Evolutionary conservation across 2,113 vertebrate species (phyloP).

Genomic region (Nannospalax galili): DNA sequence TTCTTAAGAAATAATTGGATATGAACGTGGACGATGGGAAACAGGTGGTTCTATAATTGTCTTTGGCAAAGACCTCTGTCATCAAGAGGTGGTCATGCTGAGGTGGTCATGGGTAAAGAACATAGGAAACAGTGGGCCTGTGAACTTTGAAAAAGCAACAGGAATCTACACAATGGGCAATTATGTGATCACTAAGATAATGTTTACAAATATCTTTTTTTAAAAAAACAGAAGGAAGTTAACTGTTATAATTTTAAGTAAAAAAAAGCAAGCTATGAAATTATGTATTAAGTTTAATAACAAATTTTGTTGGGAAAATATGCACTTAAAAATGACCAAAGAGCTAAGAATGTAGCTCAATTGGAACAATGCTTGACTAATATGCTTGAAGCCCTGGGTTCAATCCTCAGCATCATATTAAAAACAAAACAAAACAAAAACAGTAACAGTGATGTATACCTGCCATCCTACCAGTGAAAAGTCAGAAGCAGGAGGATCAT

Average conservation of each 20-base stretch:
- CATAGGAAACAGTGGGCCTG: slow-evolving; percentile 39
- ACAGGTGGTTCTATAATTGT: slow-evolving; percentile 15
- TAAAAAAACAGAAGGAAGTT: slow-evolving; percentile 61
- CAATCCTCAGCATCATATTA: not conserved
- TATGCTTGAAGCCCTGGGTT: not conserved
- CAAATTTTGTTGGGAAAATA: not conserved
- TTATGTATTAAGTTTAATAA: slow-evolving; percentile 37
- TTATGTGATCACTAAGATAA: slow-evolving; percentile 49
- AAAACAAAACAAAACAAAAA: not conserved
- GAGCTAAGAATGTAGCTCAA: not conserved
- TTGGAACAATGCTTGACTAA: not conserved
- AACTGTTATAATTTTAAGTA: slow-evolving; percentile 56
- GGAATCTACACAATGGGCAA: slow-evolving; percentile 50
- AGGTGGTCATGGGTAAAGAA: slow-evolving; percentile 24
- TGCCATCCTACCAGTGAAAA: not conserved
- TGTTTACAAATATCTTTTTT: slow-evolving; percentile 41
- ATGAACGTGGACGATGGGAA: slow-evolving; percentile 15
- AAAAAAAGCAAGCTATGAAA: slow-evolving; percentile 52
- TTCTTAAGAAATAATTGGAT: slow-evolving; percentile 32
- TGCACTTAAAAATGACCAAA: not conserved
- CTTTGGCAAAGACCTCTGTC: slow-evolving; percentile 34
- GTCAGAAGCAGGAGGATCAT: not conserved
- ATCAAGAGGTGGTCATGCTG: not conserved
- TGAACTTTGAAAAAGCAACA: slow-evolving; percentile 53
- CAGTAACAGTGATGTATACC: not conserved